Conservation (phyloP, 2,113 vertebrate species). For the Pholis gunnellus region DNA sequence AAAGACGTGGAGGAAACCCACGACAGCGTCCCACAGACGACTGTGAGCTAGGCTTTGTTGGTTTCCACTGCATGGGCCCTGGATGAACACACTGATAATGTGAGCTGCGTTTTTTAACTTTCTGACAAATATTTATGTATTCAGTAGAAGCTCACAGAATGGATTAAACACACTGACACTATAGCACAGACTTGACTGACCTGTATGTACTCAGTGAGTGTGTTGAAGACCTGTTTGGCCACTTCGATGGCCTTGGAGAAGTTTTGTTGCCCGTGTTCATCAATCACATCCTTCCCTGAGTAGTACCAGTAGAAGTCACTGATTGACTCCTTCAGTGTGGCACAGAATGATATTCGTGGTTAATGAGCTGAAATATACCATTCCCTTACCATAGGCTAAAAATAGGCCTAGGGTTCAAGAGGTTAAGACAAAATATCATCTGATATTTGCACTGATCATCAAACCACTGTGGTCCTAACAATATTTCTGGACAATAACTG, state of each 20-base stretch:
- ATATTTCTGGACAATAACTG: not conserved
- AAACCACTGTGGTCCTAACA: not conserved
- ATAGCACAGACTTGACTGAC: conserved; percentile 69
- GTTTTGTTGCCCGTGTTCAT: conserved; percentile 91
- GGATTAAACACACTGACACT: not conserved
- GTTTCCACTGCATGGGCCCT: conserved; percentile 96
- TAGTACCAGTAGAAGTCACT: conserved; percentile 99
- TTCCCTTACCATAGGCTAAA: too few relatives aligned
- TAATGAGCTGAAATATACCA: not conserved
- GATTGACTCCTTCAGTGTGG: conserved; percentile 90
- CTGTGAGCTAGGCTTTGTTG: conserved; percentile 97
- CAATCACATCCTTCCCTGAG: conserved; percentile 94
- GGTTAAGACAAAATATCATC: conserved; percentile 19
- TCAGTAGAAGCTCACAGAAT: not conserved
- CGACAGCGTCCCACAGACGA: conserved; percentile 95
- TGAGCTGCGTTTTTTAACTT: not conserved
- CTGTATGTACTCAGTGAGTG: conserved; percentile 97
- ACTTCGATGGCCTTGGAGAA: conserved; percentile 97
- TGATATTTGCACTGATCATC: not conserved
- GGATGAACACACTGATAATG: conserved; percentile 15
- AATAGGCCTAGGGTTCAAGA: too few relatives aligned
- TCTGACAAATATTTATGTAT: not conserved
- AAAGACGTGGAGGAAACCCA: conserved; percentile 97
- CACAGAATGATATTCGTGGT: conserved; percentile 18
- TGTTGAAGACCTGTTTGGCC: conserved; percentile 97